phyloP scores from a whole-genome alignment of 1,140 invertebrate species.

The Psilanteris sp. region DNA sequence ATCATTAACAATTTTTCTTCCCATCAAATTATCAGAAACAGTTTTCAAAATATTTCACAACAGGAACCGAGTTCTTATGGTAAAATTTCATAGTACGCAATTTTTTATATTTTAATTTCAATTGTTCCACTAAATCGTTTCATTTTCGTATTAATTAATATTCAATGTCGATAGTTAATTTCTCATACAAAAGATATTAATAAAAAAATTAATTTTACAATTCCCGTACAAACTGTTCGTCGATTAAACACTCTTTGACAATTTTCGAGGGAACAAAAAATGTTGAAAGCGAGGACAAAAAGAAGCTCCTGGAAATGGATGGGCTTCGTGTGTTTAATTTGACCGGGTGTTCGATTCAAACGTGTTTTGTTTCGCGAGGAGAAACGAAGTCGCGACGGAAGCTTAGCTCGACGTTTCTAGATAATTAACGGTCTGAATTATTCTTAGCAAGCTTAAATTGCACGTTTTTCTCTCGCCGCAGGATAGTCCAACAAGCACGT shows the following conservation, averaged over 20 bases:
- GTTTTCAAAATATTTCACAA: too few species aligned
- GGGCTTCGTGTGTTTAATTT: constrained; percentile 31
- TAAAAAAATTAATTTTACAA: constrained; percentile 11
- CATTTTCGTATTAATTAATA: background rate
- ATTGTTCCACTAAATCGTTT: too few species aligned
- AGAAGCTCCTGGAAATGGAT: constrained; percentile 11
- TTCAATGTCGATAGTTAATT: background rate
- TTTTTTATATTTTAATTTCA: too few species aligned
- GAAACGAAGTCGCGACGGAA: constrained; percentile 24
- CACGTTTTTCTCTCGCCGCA: constrained; percentile 30
- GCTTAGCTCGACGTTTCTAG: constrained; percentile 29
- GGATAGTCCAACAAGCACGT: constrained; percentile 10
- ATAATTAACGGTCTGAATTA: constrained; percentile 51
- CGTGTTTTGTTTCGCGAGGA: constrained; percentile 36
- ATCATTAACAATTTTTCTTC: too few species aligned
- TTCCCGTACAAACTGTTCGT: constrained; percentile 3
- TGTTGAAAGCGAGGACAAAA: constrained; percentile 9
- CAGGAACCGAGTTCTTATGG: too few species aligned
- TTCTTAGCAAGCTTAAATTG: constrained; percentile 46
- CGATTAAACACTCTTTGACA: constrained; percentile 32
- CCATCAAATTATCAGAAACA: too few species aligned
- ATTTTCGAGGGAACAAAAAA: constrained; percentile 24
- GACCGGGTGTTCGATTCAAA: constrained; percentile 40
- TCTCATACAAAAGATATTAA: too few species aligned
- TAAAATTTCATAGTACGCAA: too few species aligned